These are phyloP conservation scores for Zootermopsis nevadensis DNA, from an alignment of 2,888 invertebrate genomes.

Conservation along the genomic window DNA sequence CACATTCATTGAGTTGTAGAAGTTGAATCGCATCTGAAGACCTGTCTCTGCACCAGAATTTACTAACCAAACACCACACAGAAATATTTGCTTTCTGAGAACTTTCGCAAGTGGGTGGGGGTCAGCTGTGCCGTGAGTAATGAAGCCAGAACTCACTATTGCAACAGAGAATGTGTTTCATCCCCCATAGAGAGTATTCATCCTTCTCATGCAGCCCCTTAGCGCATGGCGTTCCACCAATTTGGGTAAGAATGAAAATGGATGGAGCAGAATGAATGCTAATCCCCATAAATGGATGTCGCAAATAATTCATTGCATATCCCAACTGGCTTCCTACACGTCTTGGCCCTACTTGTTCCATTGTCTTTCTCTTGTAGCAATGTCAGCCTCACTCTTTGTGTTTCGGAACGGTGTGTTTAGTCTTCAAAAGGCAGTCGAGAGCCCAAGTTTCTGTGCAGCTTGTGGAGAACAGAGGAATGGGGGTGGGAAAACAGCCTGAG, in stretches of 20 bases:
- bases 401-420: not conserved
- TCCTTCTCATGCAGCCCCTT: not conserved
- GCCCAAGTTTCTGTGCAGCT: not conserved
- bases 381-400: too few relatives aligned
- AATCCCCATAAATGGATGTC: constrained; percentile 28
- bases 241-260: constrained; percentile 29
- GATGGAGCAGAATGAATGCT: not conserved
- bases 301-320: constrained; percentile 1
- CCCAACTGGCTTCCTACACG: too few relatives aligned
- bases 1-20: not conserved
- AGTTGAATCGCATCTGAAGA: constrained; percentile 9
- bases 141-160: not conserved
- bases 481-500: not conserved
- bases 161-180: not conserved
- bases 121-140: not conserved
- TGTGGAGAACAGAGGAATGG: not conserved
- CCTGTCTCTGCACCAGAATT: not conserved
- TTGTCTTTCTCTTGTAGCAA: not conserved
- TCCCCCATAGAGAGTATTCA: not conserved
- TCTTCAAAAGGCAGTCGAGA: constrained; percentile 5
- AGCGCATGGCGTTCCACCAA: constrained; percentile 14
- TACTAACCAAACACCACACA: not conserved
- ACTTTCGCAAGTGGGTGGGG: not conserved
- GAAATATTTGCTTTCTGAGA: not conserved
- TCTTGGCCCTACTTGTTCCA: not conserved